Evolutionary conservation across 2,113 vertebrate genomes (phyloP), one percentile per base, ranked within the genome.

Genomic region (Pollimyrus isidori): DNA sequence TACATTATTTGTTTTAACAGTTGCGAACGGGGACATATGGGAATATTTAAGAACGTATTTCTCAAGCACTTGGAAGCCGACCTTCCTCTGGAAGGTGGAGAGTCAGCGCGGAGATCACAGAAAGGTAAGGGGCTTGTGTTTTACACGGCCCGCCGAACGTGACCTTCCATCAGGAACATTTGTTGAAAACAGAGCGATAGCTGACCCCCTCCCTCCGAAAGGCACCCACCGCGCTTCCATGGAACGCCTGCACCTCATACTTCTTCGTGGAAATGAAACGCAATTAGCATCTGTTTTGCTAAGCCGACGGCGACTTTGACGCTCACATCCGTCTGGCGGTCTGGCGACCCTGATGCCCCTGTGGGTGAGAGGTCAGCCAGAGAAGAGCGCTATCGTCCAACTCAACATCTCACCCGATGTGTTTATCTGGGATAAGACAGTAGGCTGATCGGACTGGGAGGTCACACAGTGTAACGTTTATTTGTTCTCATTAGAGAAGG

Each of bases 1-100:
- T 92, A 90, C 85, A 58, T 87, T 89, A 86, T 91, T 91, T 86
- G 45, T 89, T 91, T 89, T 89, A 92, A 91, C 90, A 87, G 89
- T 90, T 49, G 62, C 69, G 83, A 26, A 53, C 69, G 83, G 26
- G 53, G 89, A 92, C 92, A 93, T 92, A 88, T 93, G 92, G 92
- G 89, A 92, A 88, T 89, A 87, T 91, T 93, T 92, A 92, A 89
- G 42, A 3, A 69, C 65, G 58, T 90, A 91, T 91, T 93, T 93
- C 90, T 90, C 86, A 90, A 89, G 83, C 90, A 53, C 80, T 92
- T 90, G 92, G 89, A 90, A 89, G 76, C 86, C 80, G 86, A 89
- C 86, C 88, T 88, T 87, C 53, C 82, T 52, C 85, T 45, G 89
- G 88, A 87, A 84, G 88, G 91, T 90, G 89, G 87, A 49, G 46